These are phyloP conservation scores for Gadopsis marmoratus DNA, from an alignment of 2,797 vertebrate species.

Conservation along the genomic window DNA sequence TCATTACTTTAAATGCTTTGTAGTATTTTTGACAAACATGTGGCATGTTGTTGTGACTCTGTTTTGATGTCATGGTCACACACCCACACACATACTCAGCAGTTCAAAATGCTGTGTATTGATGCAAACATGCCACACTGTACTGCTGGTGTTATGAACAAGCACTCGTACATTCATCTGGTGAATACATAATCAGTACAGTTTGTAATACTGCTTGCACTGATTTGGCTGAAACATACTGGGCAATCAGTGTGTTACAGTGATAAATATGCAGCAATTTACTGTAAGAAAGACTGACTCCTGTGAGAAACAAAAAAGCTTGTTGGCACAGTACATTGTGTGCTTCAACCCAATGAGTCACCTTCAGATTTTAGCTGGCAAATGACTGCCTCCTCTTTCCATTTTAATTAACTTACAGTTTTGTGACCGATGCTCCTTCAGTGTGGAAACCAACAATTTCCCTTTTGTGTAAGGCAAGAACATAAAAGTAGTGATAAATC, in stretches of 20 bases:
- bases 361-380: constrained; percentile 13
- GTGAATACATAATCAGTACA: constrained; percentile 17
- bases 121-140: constrained; percentile 6
- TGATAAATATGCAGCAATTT: constrained; percentile 14
- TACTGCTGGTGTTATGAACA: constrained; percentile 7
- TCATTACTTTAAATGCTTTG: constrained; percentile 16
- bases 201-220: constrained; percentile 10
- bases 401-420: constrained; percentile 11
- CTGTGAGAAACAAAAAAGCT: neutral
- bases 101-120: neutral
- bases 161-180: neutral
- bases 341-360: constrained; percentile 17
- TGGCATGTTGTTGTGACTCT: neutral
- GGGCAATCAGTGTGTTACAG: neutral
- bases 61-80: constrained; percentile 23
- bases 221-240: constrained; percentile 1
- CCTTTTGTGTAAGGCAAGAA: constrained; percentile 5
- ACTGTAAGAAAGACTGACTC: neutral
- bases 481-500: neutral
- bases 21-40: constrained; percentile 9
- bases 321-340: neutral
- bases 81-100: constrained; percentile 19
- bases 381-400: neutral
- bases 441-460: neutral
- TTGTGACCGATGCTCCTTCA: neutral